Evolutionary conservation across 2,888 invertebrate genomes (phyloP), one percentile per base, ranked within the genome.

Genomic region (Drosophila nr. medialis): DNA sequence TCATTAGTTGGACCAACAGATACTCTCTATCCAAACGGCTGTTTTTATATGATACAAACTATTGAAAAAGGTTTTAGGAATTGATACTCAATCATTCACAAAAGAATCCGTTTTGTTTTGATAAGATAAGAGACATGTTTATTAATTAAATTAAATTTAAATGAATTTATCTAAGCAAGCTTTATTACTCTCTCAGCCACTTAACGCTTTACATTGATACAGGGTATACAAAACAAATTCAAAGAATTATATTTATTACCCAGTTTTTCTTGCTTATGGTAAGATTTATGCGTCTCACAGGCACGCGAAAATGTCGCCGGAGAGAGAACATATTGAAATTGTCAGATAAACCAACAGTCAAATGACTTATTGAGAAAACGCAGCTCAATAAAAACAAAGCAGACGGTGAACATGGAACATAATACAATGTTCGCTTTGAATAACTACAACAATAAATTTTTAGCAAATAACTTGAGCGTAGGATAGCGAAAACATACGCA

Each of bases 301-400:
- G 34, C 50, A 50, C 75, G 71, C 70, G 67, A 75, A 74, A 68
- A 74, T 74, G 71, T 56, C 68, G 30, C 13, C 55, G 18, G 34
- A 49, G 64, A 64, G 53, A 45, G 29, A 81, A 61, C 89, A 81
- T 89, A 84, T 89, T 81, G 85, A 81, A 84, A 79, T 87, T 81
- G 79, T 70, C 80, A 79, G 87, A 84, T 79, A 79, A 70, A 68
- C 66, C 69, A 78, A 86, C 75, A 75, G 75, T 70, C 77, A 67
- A 77, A 54, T 64, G 40, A 63, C 51, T 58, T 63, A 71, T 62
- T 51, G 34, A 21, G 15, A 64, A 36, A 48, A 49, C 32, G 27
- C 21, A 48, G 21, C 10, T 15, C 34, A 21, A 30, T 13, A n/a
- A 15, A 36, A 21, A 54, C 11, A 21, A 27, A 6, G 30, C 48